Conservation (phyloP, 2,797 vertebrate genomes). For the Zenarchopterus dispar region DNA sequence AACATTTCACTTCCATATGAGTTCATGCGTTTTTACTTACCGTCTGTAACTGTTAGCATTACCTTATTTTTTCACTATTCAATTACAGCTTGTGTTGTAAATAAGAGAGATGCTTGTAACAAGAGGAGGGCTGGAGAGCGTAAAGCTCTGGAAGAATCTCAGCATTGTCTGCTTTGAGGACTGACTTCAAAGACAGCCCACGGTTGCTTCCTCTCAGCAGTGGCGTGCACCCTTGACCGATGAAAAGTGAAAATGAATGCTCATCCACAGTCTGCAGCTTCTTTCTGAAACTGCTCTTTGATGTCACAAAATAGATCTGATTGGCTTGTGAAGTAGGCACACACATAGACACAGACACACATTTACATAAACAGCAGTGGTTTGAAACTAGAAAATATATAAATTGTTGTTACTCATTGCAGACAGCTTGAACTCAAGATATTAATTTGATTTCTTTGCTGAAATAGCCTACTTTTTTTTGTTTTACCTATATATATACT, state of each 20-base stretch:
- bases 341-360: not conserved
- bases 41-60: not conserved
- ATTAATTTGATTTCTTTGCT: too few species aligned
- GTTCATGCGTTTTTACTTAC: not conserved
- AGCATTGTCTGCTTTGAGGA: conserved; percentile 70
- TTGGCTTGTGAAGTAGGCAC: conserved; percentile 48
- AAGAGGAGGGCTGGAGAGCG: conserved; percentile 4
- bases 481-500: too few species aligned
- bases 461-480: too few species aligned
- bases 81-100: not conserved
- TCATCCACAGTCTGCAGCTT: conserved; percentile 66
- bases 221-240: conserved; percentile 64
- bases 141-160: conserved; percentile 52
- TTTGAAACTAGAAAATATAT: not conserved
- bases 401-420: not conserved
- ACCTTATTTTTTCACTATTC: not conserved
- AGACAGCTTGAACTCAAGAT: too few species aligned
- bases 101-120: conserved; percentile 13
- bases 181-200: conserved; percentile 71
- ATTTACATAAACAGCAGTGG: not conserved
- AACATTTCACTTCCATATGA: conserved; percentile 4
- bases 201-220: conserved; percentile 57
- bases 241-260: conserved; percentile 71
- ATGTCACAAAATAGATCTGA: conserved; percentile 70
- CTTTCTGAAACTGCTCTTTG: conserved; percentile 61